Percentiles rank a stretch among this genome's conserved stretches.
phyloP scores from a whole-genome alignment of 2,888 invertebrate species.

The Yponomeuta cagnagella region DNA sequence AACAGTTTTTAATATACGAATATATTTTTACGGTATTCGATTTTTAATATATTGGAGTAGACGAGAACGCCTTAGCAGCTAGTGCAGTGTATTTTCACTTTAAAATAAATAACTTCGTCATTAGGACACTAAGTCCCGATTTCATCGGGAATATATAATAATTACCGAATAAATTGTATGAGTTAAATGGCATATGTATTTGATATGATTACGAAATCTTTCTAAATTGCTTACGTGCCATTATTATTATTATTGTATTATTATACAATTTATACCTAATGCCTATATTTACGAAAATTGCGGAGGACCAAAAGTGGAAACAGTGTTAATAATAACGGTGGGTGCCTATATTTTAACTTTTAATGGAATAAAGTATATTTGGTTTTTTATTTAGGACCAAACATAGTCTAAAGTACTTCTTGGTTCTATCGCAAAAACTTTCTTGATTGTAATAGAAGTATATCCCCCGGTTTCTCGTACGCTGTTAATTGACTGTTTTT shows the following conservation, averaged over 20 bases:
- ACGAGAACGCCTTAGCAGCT: slow-evolving; percentile 61
- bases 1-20: slow-evolving; percentile 36
- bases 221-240: slow-evolving; percentile 9
- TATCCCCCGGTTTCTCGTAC: no score
- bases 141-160: slow-evolving; percentile 19
- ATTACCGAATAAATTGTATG: neutral
- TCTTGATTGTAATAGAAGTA: no score
- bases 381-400: neutral
- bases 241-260: slow-evolving; percentile 21
- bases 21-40: slow-evolving; percentile 51
- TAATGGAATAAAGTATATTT: neutral
- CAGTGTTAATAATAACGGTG: slow-evolving; percentile 33
- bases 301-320: slow-evolving; percentile 55
- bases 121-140: neutral
- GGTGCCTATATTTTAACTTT: slow-evolving; percentile 49
- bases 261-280: slow-evolving; percentile 12
- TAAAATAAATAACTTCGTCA: neutral
- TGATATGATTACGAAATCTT: neutral
- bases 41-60: slow-evolving; percentile 36
- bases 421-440: neutral
- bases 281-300: slow-evolving; percentile 25
- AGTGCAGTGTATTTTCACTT: slow-evolving; percentile 41
- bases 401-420: neutral
- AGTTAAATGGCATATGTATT: slow-evolving; percentile 1
- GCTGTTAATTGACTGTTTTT: no score